Evolutionary conservation across 2,113 vertebrate genomes (phyloP), one percentile per base, ranked within the genome.

Genomic region (Sylvietta virens): DNA sequence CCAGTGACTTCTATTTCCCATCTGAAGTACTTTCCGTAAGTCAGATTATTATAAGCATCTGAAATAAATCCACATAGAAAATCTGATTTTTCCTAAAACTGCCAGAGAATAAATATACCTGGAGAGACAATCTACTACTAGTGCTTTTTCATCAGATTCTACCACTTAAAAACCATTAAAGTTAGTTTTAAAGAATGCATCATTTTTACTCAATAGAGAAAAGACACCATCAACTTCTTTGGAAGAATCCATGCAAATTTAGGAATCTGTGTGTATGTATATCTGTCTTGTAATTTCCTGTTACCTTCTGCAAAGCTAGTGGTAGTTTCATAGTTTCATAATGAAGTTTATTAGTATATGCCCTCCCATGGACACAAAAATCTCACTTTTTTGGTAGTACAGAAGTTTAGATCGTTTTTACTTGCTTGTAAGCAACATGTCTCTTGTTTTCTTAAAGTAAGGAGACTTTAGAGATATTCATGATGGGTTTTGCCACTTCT

Each of bases 1-100:
- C 12, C 24, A 73, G 11, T 42, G 67, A 61, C 16, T 80, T 71
- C 45, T 92, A 5, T 84, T 87, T 65, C 56, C n/a, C 66, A 90
- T 69, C 27, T 76, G 66, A 93, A 94, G 45, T 88, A 85, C 24
- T 92, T 88, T 88, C 66, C 2, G 0, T 24, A 65, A 79, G 12
- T 91, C n/a, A 56, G 39, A 19, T 81, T 74, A 47, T 44, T 90
- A 22, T 61, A 86, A 86, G 62, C 12, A 31, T 70, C 42, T 80
- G 39, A 85, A 96, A 72, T 61, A 79, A 69, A 79, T 76, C 23
- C 57, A 76, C 5, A 2, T 27, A 57, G 21, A 3, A 82, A 53
- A 69, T 54, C 20, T 62, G 9, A 40, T 58, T 80, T 95, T 81
- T 81, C 74, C 77, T 61, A 47, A 87, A 89, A 56, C 26, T 87